A percentile compares a stretch with the other conserved stretches of the same genome.
Conservation (phyloP, 2,888 invertebrate species). For the Drosophila multiciliata region DNA sequence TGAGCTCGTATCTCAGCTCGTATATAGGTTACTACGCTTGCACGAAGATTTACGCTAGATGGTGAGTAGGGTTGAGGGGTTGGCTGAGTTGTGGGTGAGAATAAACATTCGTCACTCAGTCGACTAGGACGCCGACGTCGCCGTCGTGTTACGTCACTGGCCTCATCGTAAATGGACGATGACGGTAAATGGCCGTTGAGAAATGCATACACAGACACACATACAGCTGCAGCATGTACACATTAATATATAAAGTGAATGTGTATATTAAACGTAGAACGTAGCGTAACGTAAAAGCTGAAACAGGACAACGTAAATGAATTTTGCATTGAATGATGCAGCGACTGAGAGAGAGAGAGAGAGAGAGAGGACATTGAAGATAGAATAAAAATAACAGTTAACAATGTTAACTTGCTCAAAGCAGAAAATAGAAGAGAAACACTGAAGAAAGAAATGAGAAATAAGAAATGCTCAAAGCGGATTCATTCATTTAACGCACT, state of each 20-base stretch:
- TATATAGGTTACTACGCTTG: conserved; percentile 77
- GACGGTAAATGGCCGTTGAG: conserved; percentile 55
- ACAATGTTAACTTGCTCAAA: not conserved
- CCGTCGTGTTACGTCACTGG: conserved; percentile 64
- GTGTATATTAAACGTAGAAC: conserved; percentile 73
- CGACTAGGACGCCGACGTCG: conserved; percentile 31
- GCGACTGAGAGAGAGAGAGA: conserved; percentile 12
- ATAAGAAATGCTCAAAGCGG: not conserved
- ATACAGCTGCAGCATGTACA: not conserved
- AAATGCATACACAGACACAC: conserved; percentile 15
- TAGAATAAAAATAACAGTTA: not conserved
- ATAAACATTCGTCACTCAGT: conserved; percentile 67
- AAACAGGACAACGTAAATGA: conserved; percentile 79
- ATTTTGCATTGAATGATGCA: conserved; percentile 79
- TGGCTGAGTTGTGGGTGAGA: conserved; percentile 4
- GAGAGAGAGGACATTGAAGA: not conserved
- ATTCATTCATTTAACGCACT: conserved; percentile 1
- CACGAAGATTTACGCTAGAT: conserved; percentile 77
- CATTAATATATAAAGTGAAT: conserved; percentile 13
- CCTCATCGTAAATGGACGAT: conserved; percentile 56
- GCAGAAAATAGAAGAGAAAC: not conserved
- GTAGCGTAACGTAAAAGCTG: conserved; percentile 77
- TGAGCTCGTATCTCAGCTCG: conserved; percentile 26
- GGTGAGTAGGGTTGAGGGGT: conserved; percentile 17
- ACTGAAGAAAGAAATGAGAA: not conserved